A percentile compares a stretch with the other conserved stretches of the same genome.
Evolutionary conservation across 2,797 vertebrate genomes (phyloP).

Genomic region (Trichosurus vulpecula): DNA sequence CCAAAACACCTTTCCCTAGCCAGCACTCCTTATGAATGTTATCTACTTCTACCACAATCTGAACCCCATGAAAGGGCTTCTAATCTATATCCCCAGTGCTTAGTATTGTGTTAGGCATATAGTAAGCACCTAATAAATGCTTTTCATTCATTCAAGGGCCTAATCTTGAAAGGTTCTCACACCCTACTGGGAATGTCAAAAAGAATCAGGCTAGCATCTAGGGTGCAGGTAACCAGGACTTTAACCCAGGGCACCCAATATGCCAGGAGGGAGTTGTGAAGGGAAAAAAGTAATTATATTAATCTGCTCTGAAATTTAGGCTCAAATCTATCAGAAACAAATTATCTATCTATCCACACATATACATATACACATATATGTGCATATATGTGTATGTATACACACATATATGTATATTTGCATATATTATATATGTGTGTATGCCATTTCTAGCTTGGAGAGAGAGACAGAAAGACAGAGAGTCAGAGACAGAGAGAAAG

Average conservation of each 20-base stretch:
- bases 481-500: background rate
- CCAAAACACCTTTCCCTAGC: background rate
- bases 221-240: background rate
- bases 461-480: background rate
- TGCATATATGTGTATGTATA: background rate
- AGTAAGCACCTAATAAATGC: background rate
- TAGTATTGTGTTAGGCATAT: background rate
- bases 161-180: background rate
- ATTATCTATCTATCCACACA: background rate
- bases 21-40: background rate
- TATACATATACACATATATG: background rate
- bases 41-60: background rate
- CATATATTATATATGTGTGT: too few species aligned
- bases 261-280: background rate
- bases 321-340: background rate
- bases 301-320: background rate
- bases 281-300: background rate
- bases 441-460: background rate
- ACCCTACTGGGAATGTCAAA: background rate
- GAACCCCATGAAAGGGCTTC: background rate
- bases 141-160: background rate
- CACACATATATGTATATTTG: too few species aligned
- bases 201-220: background rate
- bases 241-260: background rate
- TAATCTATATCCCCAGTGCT: background rate